These are phyloP conservation scores for Limnephilus lunatus DNA, from an alignment of 2,888 invertebrate genomes.

Conservation along the genomic window DNA sequence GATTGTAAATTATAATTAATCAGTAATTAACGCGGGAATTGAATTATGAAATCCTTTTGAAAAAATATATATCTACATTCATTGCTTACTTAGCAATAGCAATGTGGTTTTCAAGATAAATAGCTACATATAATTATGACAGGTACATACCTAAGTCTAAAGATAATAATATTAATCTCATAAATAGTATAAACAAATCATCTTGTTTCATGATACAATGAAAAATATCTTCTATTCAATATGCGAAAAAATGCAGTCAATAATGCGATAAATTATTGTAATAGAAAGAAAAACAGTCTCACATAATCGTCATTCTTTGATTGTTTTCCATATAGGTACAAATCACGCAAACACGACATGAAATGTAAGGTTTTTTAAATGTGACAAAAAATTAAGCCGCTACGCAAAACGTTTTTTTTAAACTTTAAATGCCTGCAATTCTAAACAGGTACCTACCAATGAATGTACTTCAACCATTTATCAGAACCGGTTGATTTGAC, in stretches of 20 bases:
- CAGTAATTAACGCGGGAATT: neutral
- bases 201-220: neutral
- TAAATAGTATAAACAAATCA: neutral
- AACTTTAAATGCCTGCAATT: too few species aligned
- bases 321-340: too few species aligned
- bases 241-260: neutral
- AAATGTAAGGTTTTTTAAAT: neutral
- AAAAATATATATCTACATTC: neutral
- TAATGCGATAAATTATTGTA: neutral
- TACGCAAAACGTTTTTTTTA: neutral
- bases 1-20: neutral
- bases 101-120: neutral
- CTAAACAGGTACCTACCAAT: too few species aligned
- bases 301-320: neutral
- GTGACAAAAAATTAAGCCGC: neutral
- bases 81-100: neutral
- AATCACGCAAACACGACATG: neutral
- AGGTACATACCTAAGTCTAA: neutral
- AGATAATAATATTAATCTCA: neutral
- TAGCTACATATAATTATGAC: neutral
- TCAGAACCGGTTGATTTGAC: too few species aligned
- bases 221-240: neutral
- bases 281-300: neutral
- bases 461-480: too few species aligned
- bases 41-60: too few species aligned